phyloP scores from a whole-genome alignment of 1,140 invertebrate genomes.

The Nasonia giraulti region DNA sequence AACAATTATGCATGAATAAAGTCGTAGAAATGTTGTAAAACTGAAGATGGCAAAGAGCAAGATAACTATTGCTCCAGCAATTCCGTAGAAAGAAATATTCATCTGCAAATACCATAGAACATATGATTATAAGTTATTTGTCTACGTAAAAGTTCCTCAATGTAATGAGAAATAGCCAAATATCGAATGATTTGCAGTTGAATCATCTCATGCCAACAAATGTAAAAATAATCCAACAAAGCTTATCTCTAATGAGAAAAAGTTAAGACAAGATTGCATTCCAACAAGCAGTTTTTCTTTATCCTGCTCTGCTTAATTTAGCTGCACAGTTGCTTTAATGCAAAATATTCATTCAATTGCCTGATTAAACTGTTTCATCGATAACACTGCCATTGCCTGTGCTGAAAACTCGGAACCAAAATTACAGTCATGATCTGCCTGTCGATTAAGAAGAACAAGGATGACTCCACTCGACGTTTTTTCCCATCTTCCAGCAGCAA shows the following conservation, averaged over 20 bases:
- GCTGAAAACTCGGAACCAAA: neutral
- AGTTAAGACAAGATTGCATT: neutral
- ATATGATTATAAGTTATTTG: neutral
- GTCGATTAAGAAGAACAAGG: neutral
- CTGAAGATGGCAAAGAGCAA: slow-evolving; percentile 67
- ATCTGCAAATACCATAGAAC: slow-evolving; percentile 62
- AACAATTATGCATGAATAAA: slow-evolving; percentile 63
- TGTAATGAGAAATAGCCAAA: neutral
- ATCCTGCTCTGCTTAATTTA: too few relatives aligned
- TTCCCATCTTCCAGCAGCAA: too few relatives aligned
- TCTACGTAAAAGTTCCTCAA: neutral
- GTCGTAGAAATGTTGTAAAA: slow-evolving; percentile 65
- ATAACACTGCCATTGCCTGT: neutral
- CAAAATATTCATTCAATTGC: neutral
- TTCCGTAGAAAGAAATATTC: slow-evolving; percentile 69
- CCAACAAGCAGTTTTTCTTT: neutral
- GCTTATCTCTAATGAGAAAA: neutral
- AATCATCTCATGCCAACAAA: neutral
- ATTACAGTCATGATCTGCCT: neutral
- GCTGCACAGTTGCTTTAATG: too few relatives aligned
- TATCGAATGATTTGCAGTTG: neutral
- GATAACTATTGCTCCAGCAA: slow-evolving; percentile 66
- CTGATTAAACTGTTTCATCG: neutral
- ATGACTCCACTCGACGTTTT: neutral
- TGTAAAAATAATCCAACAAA: neutral